Base-by-base conservation (phyloP, 2,797 vertebrate species). In the Cyclura pinguis region DNA sequence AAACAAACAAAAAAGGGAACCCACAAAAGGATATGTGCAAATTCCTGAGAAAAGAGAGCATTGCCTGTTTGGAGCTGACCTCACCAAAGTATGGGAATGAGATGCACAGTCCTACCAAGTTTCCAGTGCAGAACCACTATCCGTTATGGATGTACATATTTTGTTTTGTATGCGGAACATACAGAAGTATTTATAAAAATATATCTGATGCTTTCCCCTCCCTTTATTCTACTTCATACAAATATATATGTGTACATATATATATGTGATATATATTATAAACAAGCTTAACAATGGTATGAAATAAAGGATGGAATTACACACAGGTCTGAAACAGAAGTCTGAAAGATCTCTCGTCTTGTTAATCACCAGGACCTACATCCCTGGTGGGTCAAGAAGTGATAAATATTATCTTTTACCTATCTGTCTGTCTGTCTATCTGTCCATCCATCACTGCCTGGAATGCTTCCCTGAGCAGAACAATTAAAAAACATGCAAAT, bases 101-200 rank as follows among this genome's bases (percentile, higher is more conserved):
- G 96, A 96, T 95, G 95, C 95, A 62, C 95, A 95, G 95, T 95
- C 93, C 82, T 93, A 86, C 90, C 94, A 84, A 92, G 95, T 85
- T 88, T 90, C 83, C 93, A 94, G 97, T 97, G 97, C 97, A 98
- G 98, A 98, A 98, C 98, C 98, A 98, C 98, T 98, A 97, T 96
- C 74, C 24, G 12, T 96, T 97, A 98, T 98, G 98, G 98, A 97
- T 99, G 98, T 99, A 99, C 97, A 98, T 98, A 98, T 98, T 98
- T 97, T 98, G 97, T 98, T 98, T 98, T 98, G 97, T 98, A 98
- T 97, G 98, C 97, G 96, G 98, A 98, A 98, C 98, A 97, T 98
- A 98, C 98, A 98, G 97, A 98, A 98, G 97, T 99, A 99, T 99
- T 99, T 99, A 99, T 99, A 97, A 99, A 87, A 96, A 98, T 97